phyloP scores from a whole-genome alignment of 1,140 invertebrate species.

The Branchinecta lynchi region DNA sequence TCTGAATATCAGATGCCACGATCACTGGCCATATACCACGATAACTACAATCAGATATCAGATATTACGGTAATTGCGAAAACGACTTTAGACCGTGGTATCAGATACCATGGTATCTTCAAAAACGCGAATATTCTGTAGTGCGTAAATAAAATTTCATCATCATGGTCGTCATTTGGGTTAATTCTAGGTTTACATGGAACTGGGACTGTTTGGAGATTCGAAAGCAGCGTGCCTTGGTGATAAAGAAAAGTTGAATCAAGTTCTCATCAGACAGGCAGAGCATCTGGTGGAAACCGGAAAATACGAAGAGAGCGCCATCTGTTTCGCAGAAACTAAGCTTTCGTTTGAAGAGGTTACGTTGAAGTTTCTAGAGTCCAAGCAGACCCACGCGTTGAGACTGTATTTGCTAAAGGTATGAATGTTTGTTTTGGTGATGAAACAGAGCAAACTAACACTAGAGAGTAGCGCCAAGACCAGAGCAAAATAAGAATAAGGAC shows the following conservation, averaged over 20 bases:
- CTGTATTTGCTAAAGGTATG: slow-evolving; percentile 57
- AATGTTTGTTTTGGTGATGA: neutral
- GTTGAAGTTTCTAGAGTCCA: slow-evolving; percentile 71
- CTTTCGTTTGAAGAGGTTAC: slow-evolving; percentile 88
- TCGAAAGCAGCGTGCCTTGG: slow-evolving; percentile 64
- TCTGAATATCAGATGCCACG: too few species aligned
- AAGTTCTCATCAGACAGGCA: slow-evolving; percentile 73
- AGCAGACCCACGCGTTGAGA: slow-evolving; percentile 68
- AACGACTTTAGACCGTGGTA: too few species aligned
- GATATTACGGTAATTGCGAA: too few species aligned
- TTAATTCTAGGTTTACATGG: slow-evolving; percentile 52
- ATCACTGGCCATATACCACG: too few species aligned
- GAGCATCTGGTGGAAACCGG: slow-evolving; percentile 66
- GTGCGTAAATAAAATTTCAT: too few species aligned
- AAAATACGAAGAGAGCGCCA: slow-evolving; percentile 63
- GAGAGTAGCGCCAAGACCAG: too few species aligned
- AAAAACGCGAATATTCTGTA: too few species aligned
- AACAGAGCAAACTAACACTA: too few species aligned
- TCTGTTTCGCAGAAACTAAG: slow-evolving; percentile 70
- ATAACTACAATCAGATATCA: too few species aligned
- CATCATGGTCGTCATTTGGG: too few species aligned
- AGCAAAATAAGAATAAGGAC: too few species aligned
- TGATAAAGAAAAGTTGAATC: slow-evolving; percentile 60
- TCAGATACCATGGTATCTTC: too few species aligned
- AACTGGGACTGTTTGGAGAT: slow-evolving; percentile 68